These are phyloP conservation scores for Nesoenas mayeri DNA, from an alignment of 2,113 vertebrate genomes.

Conservation along the genomic window DNA sequence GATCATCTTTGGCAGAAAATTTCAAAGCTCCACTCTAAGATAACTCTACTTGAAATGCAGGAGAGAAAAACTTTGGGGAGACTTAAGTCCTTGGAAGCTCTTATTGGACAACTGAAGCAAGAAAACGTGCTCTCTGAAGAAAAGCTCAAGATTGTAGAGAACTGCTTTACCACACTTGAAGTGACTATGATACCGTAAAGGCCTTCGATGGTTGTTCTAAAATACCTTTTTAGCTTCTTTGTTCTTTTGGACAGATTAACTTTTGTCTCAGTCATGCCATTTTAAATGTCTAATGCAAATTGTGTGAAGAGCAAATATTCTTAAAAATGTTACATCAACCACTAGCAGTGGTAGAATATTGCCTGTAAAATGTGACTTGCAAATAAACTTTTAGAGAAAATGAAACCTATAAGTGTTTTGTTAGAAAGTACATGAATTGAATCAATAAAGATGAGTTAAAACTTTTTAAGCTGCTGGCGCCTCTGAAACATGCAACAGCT, in stretches of 20 bases:
- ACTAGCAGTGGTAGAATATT: not conserved
- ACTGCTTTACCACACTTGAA: conserved; percentile 76
- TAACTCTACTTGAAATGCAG: conserved; percentile 81
- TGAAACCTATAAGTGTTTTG: not conserved
- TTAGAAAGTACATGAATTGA: not conserved
- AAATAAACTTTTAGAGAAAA: not conserved
- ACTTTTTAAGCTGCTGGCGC: not conserved
- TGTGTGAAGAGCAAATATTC: not conserved
- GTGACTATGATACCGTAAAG: conserved; percentile 73
- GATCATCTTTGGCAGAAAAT: conserved; percentile 86
- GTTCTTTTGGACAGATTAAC: not conserved
- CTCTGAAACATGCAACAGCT: not conserved
- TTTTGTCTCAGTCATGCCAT: not conserved
- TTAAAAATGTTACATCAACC: not conserved
- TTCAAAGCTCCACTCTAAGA: conserved; percentile 81
- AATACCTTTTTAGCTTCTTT: not conserved
- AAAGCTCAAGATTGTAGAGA: conserved; percentile 78
- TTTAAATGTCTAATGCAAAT: not conserved
- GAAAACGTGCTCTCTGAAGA: conserved; percentile 82
- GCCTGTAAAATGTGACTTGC: not conserved
- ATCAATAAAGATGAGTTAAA: not conserved
- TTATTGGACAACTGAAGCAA: conserved; percentile 78
- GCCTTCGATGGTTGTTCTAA: not conserved
- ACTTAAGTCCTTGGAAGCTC: conserved; percentile 78
- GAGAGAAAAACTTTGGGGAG: conserved; percentile 82